These are phyloP conservation scores for Brachionus rotundiformis DNA, from an alignment of 1,140 invertebrate genomes.

Conservation along the genomic window DNA sequence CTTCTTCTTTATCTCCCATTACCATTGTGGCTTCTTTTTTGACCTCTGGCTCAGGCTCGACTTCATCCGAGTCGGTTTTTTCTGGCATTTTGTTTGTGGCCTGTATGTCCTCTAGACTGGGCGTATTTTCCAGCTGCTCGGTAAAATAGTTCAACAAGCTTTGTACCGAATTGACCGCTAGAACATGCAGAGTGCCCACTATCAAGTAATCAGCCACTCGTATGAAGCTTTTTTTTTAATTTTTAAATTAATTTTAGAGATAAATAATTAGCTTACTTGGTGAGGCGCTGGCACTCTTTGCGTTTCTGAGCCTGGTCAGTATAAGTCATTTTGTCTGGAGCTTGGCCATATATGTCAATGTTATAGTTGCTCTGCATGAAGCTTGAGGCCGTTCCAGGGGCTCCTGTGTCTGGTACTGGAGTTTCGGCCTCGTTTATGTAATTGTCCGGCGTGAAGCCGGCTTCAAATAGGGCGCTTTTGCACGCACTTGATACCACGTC, in stretches of 20 bases:
- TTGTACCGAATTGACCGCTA: conserved; percentile 71
- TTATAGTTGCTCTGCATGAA: conserved; percentile 46
- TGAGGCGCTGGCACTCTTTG: conserved; percentile 72
- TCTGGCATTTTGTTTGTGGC: conserved; percentile 57
- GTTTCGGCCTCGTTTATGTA: conserved; percentile 62
- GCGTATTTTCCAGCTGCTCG: conserved; percentile 68
- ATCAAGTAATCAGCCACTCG: conserved; percentile 74
- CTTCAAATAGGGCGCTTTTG: conserved; percentile 71
- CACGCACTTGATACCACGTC: conserved; percentile 73
- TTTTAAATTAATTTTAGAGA: conserved; percentile 5
- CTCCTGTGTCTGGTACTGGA: conserved; percentile 13
- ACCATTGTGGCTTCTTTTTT: conserved; percentile 58
- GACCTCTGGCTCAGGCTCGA: conserved; percentile 26
- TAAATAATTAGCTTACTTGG: conserved; percentile 66
- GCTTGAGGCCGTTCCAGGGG: conserved; percentile 31
- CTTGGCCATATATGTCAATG: conserved; percentile 66
- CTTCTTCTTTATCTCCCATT: conserved; percentile 57
- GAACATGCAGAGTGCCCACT: conserved; percentile 70
- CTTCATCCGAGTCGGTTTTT: conserved; percentile 52
- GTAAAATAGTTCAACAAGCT: conserved; percentile 69
- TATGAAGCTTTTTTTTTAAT: conserved; percentile 69
- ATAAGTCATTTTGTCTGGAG: conserved; percentile 72
- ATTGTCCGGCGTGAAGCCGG: conserved; percentile 74
- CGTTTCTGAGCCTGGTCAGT: conserved; percentile 79
- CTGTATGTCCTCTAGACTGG: conserved; percentile 62